A percentile compares a stretch with the other conserved stretches of the same genome.
Conservation (phyloP, 2,888 invertebrate genomes). For the Pediacus dermestoides region DNA sequence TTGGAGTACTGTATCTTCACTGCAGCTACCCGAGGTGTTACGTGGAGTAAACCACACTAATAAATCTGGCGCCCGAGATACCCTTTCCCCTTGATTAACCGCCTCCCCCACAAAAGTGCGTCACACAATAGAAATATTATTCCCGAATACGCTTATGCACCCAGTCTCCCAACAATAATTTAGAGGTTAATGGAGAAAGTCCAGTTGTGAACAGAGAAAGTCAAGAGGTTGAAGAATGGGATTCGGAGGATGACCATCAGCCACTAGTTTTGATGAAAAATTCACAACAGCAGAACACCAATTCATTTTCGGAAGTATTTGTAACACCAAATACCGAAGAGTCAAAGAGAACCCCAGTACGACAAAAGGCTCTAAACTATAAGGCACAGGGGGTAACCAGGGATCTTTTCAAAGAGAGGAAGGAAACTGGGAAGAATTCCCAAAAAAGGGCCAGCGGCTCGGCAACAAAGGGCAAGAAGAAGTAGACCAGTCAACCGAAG, state of each 20-base stretch:
- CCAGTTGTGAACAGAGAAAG: slow-evolving; percentile 5
- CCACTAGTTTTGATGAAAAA: slow-evolving; percentile 3
- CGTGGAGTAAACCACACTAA: too few species aligned
- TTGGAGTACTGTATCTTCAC: too few species aligned
- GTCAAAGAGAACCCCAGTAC: slow-evolving; percentile 5
- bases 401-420: slow-evolving; percentile 12
- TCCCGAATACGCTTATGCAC: slow-evolving; percentile 32
- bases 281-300: neutral
- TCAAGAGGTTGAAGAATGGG: slow-evolving; percentile 5
- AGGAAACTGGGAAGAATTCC: too few species aligned
- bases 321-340: slow-evolving; percentile 6
- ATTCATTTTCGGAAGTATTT: slow-evolving; percentile 5
- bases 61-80: too few species aligned
- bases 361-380: slow-evolving; percentile 16
- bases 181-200: slow-evolving; percentile 2
- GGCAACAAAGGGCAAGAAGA: too few species aligned
- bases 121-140: slow-evolving; percentile 29
- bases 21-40: too few species aligned
- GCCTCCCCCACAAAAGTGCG: too few species aligned
- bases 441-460: too few species aligned
- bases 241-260: slow-evolving; percentile 6
- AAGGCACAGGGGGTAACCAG: slow-evolving; percentile 15
- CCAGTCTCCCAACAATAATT: slow-evolving; percentile 9
- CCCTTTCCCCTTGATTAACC: too few species aligned
- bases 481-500: slow-evolving; percentile 1